Evolutionary conservation across 2,797 vertebrate genomes (phyloP).

Genomic region (Mormyrops attenuatus): DNA sequence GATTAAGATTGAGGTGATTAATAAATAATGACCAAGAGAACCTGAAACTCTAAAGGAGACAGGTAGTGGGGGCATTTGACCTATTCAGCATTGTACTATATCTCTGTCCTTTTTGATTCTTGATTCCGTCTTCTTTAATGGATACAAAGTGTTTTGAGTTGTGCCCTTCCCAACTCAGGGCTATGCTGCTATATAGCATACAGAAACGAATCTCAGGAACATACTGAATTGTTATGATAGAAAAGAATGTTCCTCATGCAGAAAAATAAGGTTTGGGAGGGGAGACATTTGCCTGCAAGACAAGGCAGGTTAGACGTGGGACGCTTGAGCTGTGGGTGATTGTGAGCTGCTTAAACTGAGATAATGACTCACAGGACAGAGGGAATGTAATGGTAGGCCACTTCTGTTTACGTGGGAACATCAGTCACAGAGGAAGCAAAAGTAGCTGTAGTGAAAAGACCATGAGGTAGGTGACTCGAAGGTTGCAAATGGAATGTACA

Average conservation of each 20-base stretch:
- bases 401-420: not conserved
- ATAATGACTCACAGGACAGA: not conserved
- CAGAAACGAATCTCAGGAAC: not conserved
- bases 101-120: not conserved
- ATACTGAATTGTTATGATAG: not conserved
- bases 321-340: not conserved
- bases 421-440: not conserved
- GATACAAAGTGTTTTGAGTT: not conserved
- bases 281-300: not conserved
- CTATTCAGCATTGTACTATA: not conserved
- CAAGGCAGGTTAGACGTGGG: not conserved
- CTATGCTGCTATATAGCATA: not conserved
- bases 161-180: not conserved
- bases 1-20: not conserved
- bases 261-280: not conserved
- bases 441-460: not conserved
- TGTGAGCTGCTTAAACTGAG: not conserved
- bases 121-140: not conserved
- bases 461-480: not conserved
- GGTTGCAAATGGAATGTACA: not conserved
- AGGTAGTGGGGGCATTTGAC: not conserved
- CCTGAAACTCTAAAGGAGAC: slow-evolving; percentile 6
- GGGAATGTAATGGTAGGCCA: not conserved
- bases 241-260: not conserved
- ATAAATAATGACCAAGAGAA: slow-evolving; percentile 9